phyloP scores from a whole-genome alignment of 2,888 invertebrate genomes.

The Scelioninae gen. 2 region DNA sequence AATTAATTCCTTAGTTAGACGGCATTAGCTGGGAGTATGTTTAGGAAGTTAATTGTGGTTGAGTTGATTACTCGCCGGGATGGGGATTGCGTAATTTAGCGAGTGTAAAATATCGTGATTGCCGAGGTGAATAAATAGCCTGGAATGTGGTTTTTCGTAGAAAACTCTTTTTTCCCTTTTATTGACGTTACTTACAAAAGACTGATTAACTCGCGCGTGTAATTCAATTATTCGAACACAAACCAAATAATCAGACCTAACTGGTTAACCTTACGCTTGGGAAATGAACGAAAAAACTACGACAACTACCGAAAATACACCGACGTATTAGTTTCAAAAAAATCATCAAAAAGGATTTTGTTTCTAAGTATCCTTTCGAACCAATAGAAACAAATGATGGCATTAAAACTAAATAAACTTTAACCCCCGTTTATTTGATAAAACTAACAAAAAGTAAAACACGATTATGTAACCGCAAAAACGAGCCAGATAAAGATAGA shows the following conservation, averaged over 20 bases:
- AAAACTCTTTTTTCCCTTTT: slow-evolving; percentile 37
- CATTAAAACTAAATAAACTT: too few relatives aligned
- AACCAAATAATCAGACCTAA: too few relatives aligned
- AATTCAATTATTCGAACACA: too few relatives aligned
- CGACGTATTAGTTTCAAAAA: too few relatives aligned
- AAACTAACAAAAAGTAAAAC: slow-evolving; percentile 14
- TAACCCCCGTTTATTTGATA: too few relatives aligned
- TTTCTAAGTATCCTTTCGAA: too few relatives aligned
- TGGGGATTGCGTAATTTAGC: slow-evolving; percentile 52
- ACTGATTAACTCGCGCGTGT: slow-evolving; percentile 28
- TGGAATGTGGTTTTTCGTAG: slow-evolving; percentile 49
- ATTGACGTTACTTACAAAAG: slow-evolving; percentile 20
- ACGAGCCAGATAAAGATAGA: not conserved
- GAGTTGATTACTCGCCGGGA: slow-evolving; percentile 41
- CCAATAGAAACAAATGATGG: too few relatives aligned
- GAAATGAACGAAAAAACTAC: too few relatives aligned
- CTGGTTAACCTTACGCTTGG: too few relatives aligned
- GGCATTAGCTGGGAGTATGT: slow-evolving; percentile 28
- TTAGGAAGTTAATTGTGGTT: slow-evolving; percentile 41
- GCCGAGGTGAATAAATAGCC: slow-evolving; percentile 43
- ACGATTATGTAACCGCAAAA: slow-evolving; percentile 9
- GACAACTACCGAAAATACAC: too few relatives aligned
- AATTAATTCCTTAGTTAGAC: too few relatives aligned
- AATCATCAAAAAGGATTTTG: too few relatives aligned
- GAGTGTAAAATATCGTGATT: slow-evolving; percentile 53